A percentile compares a stretch with the other conserved stretches of the same genome.
Evolutionary conservation across 2,888 invertebrate species (phyloP).

Genomic region (Latrodectus hesperus): DNA sequence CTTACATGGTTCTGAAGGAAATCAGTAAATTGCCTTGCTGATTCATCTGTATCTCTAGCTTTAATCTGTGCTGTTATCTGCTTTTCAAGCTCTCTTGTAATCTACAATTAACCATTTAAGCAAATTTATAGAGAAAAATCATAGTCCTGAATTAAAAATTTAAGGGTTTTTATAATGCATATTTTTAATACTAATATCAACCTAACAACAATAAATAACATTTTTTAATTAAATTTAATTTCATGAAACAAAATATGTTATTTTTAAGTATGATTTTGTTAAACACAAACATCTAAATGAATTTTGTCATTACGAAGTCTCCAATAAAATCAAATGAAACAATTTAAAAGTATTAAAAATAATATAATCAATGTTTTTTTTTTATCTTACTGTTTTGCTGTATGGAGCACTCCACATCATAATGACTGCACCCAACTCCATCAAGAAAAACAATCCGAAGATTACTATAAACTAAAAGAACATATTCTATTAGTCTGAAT

Average conservation of each 20-base stretch:
- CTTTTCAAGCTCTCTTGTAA: constrained; percentile 32
- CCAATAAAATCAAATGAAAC: too few species aligned
- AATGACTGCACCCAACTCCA: constrained; percentile 39
- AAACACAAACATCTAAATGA: too few species aligned
- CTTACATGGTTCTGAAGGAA: constrained; percentile 51
- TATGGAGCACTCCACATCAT: constrained; percentile 64
- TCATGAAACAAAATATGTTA: too few species aligned
- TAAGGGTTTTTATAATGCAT: too few species aligned
- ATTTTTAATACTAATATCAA: too few species aligned
- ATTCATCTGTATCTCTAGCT: constrained; percentile 20
- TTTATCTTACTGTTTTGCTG: constrained; percentile 45
- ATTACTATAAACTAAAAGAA: constrained; percentile 47
- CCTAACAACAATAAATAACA: too few species aligned
- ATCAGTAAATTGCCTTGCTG: constrained; percentile 51
- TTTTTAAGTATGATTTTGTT: too few species aligned
- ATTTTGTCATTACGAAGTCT: too few species aligned
- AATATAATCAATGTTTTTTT: not conserved
- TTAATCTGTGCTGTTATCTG: constrained; percentile 45
- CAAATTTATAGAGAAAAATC: too few species aligned
- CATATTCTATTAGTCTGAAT: not conserved
- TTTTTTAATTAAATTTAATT: too few species aligned
- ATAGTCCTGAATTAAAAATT: too few species aligned
- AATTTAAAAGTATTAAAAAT: not conserved
- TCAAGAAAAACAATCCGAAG: constrained; percentile 34
- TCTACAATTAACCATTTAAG: constrained; percentile 7